Conservation (phyloP, 2,888 invertebrate genomes). For the Cephus spinipes region DNA sequence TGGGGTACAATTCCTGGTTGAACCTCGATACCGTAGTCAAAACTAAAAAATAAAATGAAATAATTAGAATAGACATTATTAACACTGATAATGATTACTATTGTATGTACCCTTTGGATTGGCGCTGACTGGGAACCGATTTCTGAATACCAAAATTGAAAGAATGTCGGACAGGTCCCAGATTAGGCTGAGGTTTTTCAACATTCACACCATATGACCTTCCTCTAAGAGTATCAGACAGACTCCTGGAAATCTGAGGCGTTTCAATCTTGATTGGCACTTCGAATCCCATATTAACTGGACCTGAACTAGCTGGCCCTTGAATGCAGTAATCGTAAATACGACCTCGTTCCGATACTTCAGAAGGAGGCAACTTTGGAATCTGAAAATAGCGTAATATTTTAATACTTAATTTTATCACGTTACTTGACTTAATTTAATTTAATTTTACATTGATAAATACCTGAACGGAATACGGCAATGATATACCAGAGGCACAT, state of each 20-base stretch:
- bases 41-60: neutral
- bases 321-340: slow-evolving; percentile 31
- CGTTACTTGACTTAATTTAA: neutral
- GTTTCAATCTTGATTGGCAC: slow-evolving; percentile 23
- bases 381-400: neutral
- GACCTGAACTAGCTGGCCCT: neutral
- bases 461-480: slow-evolving; percentile 41
- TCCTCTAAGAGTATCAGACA: slow-evolving; percentile 25
- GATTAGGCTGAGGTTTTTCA: slow-evolving; percentile 13
- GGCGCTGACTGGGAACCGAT: slow-evolving; percentile 1
- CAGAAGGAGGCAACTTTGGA: neutral
- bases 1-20: neutral
- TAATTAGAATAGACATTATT: neutral
- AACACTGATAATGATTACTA: neutral
- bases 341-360: slow-evolving; percentile 11
- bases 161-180: neutral
- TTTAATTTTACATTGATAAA: neutral
- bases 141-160: slow-evolving; percentile 11
- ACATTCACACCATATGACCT: slow-evolving; percentile 32
- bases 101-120: neutral
- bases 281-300: slow-evolving; percentile 1
- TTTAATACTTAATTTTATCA: neutral
- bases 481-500: slow-evolving; percentile 19
- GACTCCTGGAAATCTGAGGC: slow-evolving; percentile 5
- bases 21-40: neutral